Percentiles rank a stretch among this genome's conserved stretches.
Evolutionary conservation across 1,140 invertebrate genomes (phyloP).

Genomic region (Dendroctonus valens): DNA sequence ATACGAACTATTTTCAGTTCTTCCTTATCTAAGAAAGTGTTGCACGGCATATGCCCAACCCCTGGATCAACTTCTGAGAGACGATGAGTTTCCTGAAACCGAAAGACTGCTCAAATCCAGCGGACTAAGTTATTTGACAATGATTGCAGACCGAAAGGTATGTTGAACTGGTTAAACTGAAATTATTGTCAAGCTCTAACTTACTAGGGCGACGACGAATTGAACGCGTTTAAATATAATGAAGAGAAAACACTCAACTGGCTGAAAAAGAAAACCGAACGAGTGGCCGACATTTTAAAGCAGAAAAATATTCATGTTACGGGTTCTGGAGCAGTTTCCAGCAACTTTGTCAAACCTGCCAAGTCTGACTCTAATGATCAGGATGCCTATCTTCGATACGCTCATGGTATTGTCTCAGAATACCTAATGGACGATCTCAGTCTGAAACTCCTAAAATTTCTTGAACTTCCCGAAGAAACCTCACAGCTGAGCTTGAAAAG

Average conservation of each 20-base stretch:
- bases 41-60: conserved; percentile 62
- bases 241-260: conserved; percentile 71
- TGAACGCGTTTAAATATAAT: conserved; percentile 76
- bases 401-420: conserved; percentile 67
- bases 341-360: conserved; percentile 61
- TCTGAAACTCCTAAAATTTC: conserved; percentile 58
- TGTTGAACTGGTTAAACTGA: conserved; percentile 2
- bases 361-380: conserved; percentile 44
- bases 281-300: conserved; percentile 62
- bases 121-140: conserved; percentile 55
- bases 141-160: conserved; percentile 67
- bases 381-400: conserved; percentile 67
- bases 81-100: conserved; percentile 61
- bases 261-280: conserved; percentile 66
- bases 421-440: conserved; percentile 66
- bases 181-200: no score
- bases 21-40: conserved; percentile 59
- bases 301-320: conserved; percentile 68
- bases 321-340: conserved; percentile 63
- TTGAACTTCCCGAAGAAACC: conserved; percentile 62
- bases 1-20: conserved; percentile 49
- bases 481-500: conserved; percentile 55
- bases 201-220: conserved; percentile 59
- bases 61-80: conserved; percentile 66
- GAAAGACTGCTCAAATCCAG: conserved; percentile 52